Evolutionary conservation across 2,797 vertebrate species (phyloP), one percentile per base, ranked within the genome.

Genomic region (Hydrolagus colliei): DNA sequence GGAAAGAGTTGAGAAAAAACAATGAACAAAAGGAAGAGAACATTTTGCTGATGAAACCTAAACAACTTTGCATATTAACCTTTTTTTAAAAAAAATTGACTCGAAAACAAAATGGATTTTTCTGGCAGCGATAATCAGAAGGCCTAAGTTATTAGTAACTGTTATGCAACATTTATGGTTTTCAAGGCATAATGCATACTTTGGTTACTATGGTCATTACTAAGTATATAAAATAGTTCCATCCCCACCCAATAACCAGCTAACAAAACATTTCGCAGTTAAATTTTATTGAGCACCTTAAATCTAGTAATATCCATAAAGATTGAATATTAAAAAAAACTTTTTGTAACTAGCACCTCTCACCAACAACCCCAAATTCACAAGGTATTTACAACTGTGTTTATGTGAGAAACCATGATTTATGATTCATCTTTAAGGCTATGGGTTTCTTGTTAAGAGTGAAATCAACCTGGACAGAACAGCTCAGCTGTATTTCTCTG

Each of bases 341-440:
- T 3, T 65, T 68, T 9, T 41, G 67, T 82, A 84, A 71, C 62
- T 65, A 27, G 22, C 78, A 65, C 62, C 27, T 35, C 9, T 82
- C 14, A 32, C 18, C 35, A 27, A 79, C 14, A 68, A 41, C 8
- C 27, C 22, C 67, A 20, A 1, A 9, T 68, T 41, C 32, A 82
- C 27, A 41, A 18, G 71, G 32, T 35, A 9, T 32, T 82, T 82
- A 62, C 32, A 82, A 20, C 68, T 63, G 65, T 32, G 22, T 35
- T 16, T 67, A 10, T 35, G 18, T 41, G 63, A 65, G 62, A 82
- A 68, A 67, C 71, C 79, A 84, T 18, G 16, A 68, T 84, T 18
- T 6, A 67, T 18, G 32, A 84, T 68, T 52, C 18, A 68, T n/a
- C 18, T 52, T 84, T 84, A 71, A 84, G 79, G 79, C 79, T 84